phyloP scores from a whole-genome alignment of 2,888 invertebrate species.

The Diplazon laetatorius region DNA sequence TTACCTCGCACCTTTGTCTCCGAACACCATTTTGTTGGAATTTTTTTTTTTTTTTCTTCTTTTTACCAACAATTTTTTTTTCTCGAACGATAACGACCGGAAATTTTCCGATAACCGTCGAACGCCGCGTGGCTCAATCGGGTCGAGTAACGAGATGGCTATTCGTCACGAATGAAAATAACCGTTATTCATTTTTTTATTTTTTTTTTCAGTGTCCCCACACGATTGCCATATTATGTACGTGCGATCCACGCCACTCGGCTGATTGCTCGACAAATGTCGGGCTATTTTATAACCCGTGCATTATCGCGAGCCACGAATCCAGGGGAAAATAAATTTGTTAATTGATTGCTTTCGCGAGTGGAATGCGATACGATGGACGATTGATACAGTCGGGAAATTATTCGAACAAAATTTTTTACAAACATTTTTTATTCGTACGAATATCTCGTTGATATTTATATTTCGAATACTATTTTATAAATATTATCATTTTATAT shows the following conservation, averaged over 20 bases:
- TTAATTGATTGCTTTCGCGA: background rate
- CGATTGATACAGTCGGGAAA: background rate
- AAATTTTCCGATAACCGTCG: slow-evolving; percentile 21
- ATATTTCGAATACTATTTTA: no score
- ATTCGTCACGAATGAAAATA: slow-evolving; percentile 31
- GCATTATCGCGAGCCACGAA: background rate
- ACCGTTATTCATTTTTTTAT: slow-evolving; percentile 24
- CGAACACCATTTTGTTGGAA: no score
- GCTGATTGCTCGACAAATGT: slow-evolving; percentile 2
- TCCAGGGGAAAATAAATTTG: background rate
- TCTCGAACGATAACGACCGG: slow-evolving; percentile 34
- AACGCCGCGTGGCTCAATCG: slow-evolving; percentile 38
- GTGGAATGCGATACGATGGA: background rate
- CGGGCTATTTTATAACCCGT: background rate
- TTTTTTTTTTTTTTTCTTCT: background rate
- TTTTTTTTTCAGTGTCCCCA: no score
- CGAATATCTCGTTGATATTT: background rate
- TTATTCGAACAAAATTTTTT: no score
- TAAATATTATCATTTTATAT: no score
- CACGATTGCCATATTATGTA: background rate
- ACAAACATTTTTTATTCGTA: no score
- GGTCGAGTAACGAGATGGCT: slow-evolving; percentile 44
- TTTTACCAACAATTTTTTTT: slow-evolving; percentile 14
- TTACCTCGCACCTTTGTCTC: background rate
- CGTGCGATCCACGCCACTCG: background rate